Conservation (phyloP, 2,113 vertebrate genomes). For the Apteryx owenii region DNA sequence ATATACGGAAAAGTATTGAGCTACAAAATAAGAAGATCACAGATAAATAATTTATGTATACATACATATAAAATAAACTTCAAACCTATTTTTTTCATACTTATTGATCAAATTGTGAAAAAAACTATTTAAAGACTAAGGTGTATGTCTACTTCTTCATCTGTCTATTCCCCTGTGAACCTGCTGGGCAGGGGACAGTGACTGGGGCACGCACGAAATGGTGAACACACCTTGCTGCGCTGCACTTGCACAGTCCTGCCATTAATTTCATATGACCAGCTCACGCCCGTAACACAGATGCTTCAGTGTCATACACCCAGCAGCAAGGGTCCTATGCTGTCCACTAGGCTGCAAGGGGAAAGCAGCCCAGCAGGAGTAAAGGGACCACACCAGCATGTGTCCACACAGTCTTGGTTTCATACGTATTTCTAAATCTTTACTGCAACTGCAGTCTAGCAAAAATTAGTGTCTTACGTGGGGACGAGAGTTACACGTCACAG, state of each 20-base stretch:
- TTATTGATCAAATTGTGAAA: background rate
- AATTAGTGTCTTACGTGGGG: background rate
- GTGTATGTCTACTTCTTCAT: background rate
- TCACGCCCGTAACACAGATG: background rate
- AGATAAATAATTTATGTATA: background rate
- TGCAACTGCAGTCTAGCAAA: background rate
- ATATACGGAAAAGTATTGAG: background rate
- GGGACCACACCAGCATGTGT: background rate
- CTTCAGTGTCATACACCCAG: background rate
- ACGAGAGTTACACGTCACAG: background rate
- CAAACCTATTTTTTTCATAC: background rate
- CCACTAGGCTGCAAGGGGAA: background rate
- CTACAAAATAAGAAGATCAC: background rate
- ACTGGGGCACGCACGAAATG: rapidly evolving
- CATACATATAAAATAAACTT: background rate
- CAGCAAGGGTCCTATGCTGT: background rate
- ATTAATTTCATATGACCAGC: background rate
- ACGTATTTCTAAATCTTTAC: background rate
- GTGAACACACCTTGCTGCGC: background rate
- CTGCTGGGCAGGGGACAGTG: background rate
- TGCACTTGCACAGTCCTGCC: background rate
- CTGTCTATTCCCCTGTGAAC: background rate
- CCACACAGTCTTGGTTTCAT: background rate
- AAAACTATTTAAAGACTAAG: background rate
- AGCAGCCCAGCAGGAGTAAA: background rate